Evolutionary conservation across 53 echinoderm and acorn worm genomes (phyloP), one percentile per base, ranked within the genome.

Genomic region (Arbacia lixula): DNA sequence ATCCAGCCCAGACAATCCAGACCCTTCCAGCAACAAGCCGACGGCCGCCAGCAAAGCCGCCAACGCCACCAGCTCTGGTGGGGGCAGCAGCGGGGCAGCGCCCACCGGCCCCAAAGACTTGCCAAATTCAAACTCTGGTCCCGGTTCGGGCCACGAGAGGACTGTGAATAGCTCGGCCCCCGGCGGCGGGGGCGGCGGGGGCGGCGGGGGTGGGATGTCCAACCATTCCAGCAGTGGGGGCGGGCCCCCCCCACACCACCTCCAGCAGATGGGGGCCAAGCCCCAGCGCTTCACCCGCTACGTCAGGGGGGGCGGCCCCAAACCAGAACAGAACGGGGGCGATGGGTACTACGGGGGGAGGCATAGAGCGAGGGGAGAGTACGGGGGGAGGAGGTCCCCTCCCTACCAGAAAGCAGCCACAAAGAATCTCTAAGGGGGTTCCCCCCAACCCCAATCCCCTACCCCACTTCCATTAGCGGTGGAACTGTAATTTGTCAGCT

Each of bases 361-460:
- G 24, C 75, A 74, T 64, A 68, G 89, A 38, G 84, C 65, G 53
- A 84, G 89, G 40, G 89, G 84, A 37, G 76, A 84, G 81, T 87
- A 91, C 61, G 87, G 89, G 62, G 91, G 91, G 8, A 56, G 91
- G 5, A 89, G 91, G 67, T 91, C 95, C 17, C 95, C 95, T 40
- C 94, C 94, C 22, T 91, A 94, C 52, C 90, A 90, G 32, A 90
- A 90, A 52, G 86, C 91, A 64, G 74, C 90, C 57, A 94, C 86
- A 76, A 94, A 89, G 85, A 91, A 91, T n/a, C n/a, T n/a, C n/a
- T n/a, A n/a, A n/a, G n/a, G n/a, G n/a, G n/a, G n/a, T n/a, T n/a
- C n/a, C n/a, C n/a, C n/a, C n/a, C n/a, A n/a, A n/a, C n/a, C n/a
- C n/a, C n/a, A n/a, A n/a, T n/a, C n/a, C n/a, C n/a, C n/a, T n/a